Percentiles rank a stretch among this genome's conserved stretches.
Evolutionary conservation across 2,797 vertebrate genomes (phyloP).

Genomic region (Mycteria americana): DNA sequence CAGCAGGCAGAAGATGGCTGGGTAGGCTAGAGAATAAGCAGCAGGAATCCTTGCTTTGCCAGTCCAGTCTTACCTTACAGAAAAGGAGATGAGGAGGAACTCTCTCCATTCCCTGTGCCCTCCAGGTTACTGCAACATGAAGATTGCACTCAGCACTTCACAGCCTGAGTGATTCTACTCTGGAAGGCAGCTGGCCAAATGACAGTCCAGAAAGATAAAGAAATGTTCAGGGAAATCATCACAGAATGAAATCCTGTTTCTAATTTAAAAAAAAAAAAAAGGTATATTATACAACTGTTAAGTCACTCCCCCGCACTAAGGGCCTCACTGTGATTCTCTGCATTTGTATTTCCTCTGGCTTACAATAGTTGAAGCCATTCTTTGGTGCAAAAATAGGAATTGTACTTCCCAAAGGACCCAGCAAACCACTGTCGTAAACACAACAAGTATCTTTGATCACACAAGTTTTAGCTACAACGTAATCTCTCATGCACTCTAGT

Average conservation of each 20-base stretch:
- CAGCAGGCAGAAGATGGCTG: conserved; percentile 2
- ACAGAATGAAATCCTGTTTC: neutral
- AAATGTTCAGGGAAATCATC: neutral
- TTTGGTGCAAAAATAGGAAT: neutral
- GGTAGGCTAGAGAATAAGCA: neutral
- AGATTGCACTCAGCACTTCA: neutral
- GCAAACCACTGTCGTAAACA: neutral
- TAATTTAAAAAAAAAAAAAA: neutral
- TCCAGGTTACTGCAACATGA: neutral
- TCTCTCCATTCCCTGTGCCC: neutral
- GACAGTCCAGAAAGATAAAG: neutral
- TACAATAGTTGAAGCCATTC: neutral
- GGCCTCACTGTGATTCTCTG: neutral
- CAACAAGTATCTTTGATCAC: neutral
- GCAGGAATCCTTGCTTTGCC: neutral
- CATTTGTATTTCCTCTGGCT: neutral
- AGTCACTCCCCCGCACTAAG: neutral
- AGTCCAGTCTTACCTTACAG: neutral
- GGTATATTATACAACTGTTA: neutral
- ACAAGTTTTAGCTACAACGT: neutral
- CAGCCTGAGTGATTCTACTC: neutral
- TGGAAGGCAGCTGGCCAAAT: neutral
- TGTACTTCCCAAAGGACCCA: neutral
- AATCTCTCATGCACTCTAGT: neutral
- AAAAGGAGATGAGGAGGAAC: neutral